Evolutionary conservation across 2,113 vertebrate genomes (phyloP).

Genomic region (Catharus fuscescens): DNA sequence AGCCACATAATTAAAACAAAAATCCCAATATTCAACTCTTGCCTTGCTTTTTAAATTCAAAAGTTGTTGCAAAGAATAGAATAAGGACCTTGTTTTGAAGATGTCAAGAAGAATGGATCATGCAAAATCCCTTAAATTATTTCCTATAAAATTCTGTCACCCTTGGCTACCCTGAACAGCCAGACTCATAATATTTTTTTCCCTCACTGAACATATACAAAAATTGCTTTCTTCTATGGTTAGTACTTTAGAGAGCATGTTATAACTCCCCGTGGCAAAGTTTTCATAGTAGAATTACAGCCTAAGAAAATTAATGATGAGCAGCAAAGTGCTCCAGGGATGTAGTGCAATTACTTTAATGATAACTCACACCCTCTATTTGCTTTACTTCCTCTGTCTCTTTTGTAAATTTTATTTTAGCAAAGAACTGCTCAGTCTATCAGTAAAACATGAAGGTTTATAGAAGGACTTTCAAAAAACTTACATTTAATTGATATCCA

Average conservation of each 20-base stretch:
- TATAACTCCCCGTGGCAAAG: background rate
- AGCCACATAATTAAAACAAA: background rate
- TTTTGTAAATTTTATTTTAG: constrained; percentile 45
- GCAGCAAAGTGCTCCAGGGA: background rate
- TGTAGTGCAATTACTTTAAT: background rate
- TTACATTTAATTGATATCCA: constrained; percentile 50
- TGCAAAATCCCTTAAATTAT: background rate
- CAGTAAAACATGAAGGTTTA: constrained; percentile 46
- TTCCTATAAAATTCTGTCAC: background rate
- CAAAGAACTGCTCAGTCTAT: constrained; percentile 25
- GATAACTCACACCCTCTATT: constrained; percentile 2
- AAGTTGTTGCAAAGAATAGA: background rate
- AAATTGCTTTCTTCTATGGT: background rate
- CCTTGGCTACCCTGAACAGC: background rate
- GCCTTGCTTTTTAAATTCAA: background rate
- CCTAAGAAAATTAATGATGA: constrained; percentile 17
- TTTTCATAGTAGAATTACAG: constrained; percentile 6
- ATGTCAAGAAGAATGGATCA: background rate
- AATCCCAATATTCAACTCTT: background rate
- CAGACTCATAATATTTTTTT: background rate
- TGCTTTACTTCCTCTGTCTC: constrained; percentile 42
- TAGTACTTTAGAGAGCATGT: background rate
- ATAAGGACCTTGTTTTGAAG: background rate
- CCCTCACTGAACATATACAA: background rate
- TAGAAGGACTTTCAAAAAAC: constrained; percentile 27